Evolutionary conservation across 2,797 vertebrate genomes (phyloP).

Genomic region (Muscicapa comitata): DNA sequence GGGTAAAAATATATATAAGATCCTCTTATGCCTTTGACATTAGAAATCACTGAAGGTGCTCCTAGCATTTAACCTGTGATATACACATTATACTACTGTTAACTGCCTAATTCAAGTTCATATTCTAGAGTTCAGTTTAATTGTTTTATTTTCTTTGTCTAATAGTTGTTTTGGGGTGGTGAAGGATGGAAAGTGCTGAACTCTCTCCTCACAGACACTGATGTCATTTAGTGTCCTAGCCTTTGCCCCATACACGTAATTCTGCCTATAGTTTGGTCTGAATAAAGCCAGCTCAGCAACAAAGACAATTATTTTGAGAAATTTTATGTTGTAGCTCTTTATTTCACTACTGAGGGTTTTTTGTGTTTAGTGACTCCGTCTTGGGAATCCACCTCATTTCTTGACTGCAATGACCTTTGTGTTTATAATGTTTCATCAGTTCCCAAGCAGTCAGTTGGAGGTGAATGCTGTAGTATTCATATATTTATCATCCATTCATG

Average conservation of each 20-base stretch:
- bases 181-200: not conserved
- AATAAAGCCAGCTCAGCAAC: constrained; percentile 35
- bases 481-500: not conserved
- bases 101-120: not conserved
- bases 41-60: not conserved
- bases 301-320: constrained; percentile 22
- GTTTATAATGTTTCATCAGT: constrained; percentile 1
- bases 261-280: not conserved
- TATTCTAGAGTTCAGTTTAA: not conserved
- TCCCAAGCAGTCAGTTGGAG: not conserved
- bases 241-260: not conserved
- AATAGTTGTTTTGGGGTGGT: not conserved
- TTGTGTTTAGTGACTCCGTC: not conserved
- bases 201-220: not conserved
- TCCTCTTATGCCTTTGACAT: not conserved
- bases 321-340: constrained; percentile 13
- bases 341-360: constrained; percentile 13
- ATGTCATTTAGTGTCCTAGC: not conserved
- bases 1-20: not conserved
- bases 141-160: not conserved
- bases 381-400: constrained; percentile 15
- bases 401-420: not conserved
- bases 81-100: not conserved
- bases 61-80: not conserved
- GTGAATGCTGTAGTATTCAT: not conserved